Evolutionary conservation across 2,113 vertebrate genomes (phyloP).

Genomic region (Callithrix jacchus): DNA sequence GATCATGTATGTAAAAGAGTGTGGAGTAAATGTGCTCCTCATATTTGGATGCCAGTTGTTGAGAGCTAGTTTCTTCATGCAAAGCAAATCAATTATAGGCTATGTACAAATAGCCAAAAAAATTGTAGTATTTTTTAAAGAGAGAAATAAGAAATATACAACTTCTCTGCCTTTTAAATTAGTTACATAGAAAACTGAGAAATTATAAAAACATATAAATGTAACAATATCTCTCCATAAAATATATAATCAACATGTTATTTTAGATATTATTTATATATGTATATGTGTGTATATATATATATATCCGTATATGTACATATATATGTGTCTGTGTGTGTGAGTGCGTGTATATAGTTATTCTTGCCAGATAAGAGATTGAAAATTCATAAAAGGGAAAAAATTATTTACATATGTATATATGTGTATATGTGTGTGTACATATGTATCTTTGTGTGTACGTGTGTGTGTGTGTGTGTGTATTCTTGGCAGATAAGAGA

Average conservation of each 20-base stretch:
- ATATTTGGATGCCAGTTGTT: neutral
- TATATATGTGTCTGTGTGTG: rapidly evolving
- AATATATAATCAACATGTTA: neutral
- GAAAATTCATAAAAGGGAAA: neutral
- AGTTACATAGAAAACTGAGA: neutral
- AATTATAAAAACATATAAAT: neutral
- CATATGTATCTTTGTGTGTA: no score
- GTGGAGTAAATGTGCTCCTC: neutral
- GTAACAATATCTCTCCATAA: neutral
- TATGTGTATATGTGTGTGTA: no score
- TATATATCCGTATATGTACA: no score
- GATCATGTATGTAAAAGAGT: neutral
- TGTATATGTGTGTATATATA: no score
- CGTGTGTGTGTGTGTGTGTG: neutral
- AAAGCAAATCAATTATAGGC: neutral
- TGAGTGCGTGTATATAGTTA: neutral
- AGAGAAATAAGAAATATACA: neutral
- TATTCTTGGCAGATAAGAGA: neutral
- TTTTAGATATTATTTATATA: no score
- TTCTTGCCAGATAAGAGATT: neutral
- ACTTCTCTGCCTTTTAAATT: neutral
- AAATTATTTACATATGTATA: no score
- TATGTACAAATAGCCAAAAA: neutral
- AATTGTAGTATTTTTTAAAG: neutral
- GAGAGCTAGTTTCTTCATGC: neutral